Conservation (phyloP, 2,888 invertebrate species). For the Drosophila antonietae region DNA sequence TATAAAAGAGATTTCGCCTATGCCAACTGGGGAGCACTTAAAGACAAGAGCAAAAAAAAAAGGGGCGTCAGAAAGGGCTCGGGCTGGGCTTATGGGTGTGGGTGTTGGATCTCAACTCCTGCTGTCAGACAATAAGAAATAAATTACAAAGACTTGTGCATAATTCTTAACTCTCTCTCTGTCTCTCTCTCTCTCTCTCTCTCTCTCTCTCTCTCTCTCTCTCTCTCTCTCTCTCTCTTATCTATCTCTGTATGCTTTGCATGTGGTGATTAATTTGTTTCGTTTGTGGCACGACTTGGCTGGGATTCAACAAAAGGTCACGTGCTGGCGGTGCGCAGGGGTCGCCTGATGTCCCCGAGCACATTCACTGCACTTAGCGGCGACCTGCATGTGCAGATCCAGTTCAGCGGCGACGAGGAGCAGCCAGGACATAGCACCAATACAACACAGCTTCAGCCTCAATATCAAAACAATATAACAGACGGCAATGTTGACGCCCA, state of each 20-base stretch:
- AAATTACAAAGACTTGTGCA: slow-evolving; percentile 70
- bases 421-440: slow-evolving; percentile 14
- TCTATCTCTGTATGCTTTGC: slow-evolving; percentile 29
- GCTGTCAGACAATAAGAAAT: slow-evolving; percentile 61
- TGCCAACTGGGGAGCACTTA: slow-evolving; percentile 52
- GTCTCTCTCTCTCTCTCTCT: background rate
- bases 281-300: slow-evolving; percentile 39
- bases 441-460: slow-evolving; percentile 28
- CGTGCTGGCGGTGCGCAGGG: slow-evolving; percentile 84
- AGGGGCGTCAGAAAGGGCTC: slow-evolving; percentile 28
- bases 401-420: slow-evolving; percentile 76
- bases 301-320: slow-evolving; percentile 82
- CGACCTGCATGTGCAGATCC: slow-evolving; percentile 90
- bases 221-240: too few species aligned
- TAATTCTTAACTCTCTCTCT: slow-evolving; percentile 56
- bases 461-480: slow-evolving; percentile 37
- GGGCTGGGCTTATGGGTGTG: background rate
- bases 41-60: slow-evolving; percentile 28
- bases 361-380: slow-evolving; percentile 92
- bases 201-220: background rate
- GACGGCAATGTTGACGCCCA: slow-evolving; percentile 46
- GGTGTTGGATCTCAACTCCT: slow-evolving; percentile 18
- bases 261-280: slow-evolving; percentile 64
- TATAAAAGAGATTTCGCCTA: slow-evolving; percentile 23
- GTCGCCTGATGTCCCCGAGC: slow-evolving; percentile 89